Conservation (phyloP, 2,113 vertebrate species). For the Petroica traversi region DNA sequence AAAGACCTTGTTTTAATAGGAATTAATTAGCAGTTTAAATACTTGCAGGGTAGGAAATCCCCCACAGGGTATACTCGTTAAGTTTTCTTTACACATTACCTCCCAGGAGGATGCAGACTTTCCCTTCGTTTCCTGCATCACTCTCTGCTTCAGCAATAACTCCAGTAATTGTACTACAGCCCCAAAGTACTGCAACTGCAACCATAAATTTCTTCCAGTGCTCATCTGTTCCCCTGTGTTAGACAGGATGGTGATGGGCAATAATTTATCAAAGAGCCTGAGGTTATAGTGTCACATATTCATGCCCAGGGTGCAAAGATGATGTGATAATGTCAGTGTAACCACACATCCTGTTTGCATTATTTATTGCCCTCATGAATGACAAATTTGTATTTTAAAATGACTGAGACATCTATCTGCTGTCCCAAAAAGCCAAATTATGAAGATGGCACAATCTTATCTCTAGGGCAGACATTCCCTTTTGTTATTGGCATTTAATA, state of each 20-base stretch:
- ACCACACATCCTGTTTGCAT: constrained; percentile 37
- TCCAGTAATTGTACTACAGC: background rate
- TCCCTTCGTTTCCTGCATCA: constrained; percentile 20
- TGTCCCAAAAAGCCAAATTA: background rate
- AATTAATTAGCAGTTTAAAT: constrained; percentile 67
- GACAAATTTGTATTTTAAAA: constrained; percentile 52
- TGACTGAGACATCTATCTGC: constrained; percentile 15
- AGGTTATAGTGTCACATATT: constrained; percentile 16
- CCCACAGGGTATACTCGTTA: constrained; percentile 15
- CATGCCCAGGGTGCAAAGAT: background rate
- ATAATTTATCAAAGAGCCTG: constrained; percentile 29
- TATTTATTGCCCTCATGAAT: constrained; percentile 60
- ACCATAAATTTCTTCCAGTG: background rate
- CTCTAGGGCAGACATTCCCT: constrained; percentile 6
- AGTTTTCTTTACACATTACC: constrained; percentile 51
- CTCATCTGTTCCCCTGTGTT: background rate
- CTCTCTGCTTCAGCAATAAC: constrained; percentile 1
- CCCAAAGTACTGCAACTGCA: background rate
- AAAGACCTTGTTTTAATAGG: constrained; percentile 59
- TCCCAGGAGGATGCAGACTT: constrained; percentile 53
- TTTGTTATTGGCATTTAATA: constrained; percentile 11
- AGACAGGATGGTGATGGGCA: constrained; percentile 13
- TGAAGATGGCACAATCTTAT: constrained; percentile 20
- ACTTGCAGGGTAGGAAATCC: constrained; percentile 51
- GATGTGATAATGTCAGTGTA: constrained; percentile 55